Evolutionary conservation across 92 coral and sea anemone species (phyloP), one percentile per base, ranked within the genome.

Genomic region (Porites rus): DNA sequence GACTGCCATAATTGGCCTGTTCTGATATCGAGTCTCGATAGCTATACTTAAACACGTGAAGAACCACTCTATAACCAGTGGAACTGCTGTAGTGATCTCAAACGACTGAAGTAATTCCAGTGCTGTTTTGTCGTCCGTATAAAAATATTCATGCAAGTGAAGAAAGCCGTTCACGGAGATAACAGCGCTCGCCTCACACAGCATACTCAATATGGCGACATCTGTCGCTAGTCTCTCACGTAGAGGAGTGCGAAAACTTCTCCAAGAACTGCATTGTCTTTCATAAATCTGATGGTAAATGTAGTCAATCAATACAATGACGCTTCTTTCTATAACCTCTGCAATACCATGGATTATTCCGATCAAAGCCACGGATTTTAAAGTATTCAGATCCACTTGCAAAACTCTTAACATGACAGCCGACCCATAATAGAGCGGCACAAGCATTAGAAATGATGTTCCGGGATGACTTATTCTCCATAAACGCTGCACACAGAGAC

Each of bases 11-110:
- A 38, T 38, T 38, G 46, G 46, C 46, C 46, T 38, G 77, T 79
- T 79, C 84, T 79, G 84, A 79, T 60, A 79, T 10, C 72, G 84
- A 10, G 84, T 79, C 72, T 60, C 84, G 1, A 79, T 79, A 20
- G 74, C 74, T 9, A 79, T 50, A 14, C 58, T 63, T 3, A 79
- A 53, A 51, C 84, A 22, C 14, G 77, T 65, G 56, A 79, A 79
- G n/a, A 79, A 64, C 84, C 80, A 38, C 46, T 38, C 46, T 38
- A 38, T 38, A 38, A 38, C 0, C 46, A 38, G 46, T 3, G 46
- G 46, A 38, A 38, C 46, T 3, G 46, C 46, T 38, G 46, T 38
- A 4, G 46, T 38, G 46, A 38, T 38, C 46, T 0, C 46, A 38
- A 38, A 38, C 46, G 46, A 38, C 0, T 38, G 46, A 38, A 4